Base-by-base conservation (phyloP, 2,113 vertebrate genomes). In the Sus scrofa region DNA sequence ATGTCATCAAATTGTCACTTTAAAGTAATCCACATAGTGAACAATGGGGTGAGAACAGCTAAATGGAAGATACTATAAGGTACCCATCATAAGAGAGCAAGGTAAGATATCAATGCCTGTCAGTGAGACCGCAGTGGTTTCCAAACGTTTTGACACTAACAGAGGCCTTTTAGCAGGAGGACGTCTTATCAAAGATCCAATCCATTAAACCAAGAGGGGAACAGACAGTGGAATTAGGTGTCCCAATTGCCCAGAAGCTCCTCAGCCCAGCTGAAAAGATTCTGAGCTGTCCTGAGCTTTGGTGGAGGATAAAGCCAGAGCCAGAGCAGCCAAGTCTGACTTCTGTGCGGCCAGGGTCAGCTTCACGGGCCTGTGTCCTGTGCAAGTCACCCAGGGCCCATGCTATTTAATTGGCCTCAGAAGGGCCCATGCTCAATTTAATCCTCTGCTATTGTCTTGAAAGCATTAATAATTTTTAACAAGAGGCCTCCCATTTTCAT, bases 1-100 rank as follows among this genome's bases (percentile, higher is more conserved):
- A 34, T 81, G 44, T 75, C 77, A 93, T 87, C 89, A 75, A 73
- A 85, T 63, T 97, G 68, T 65, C 84, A 75, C n/a, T 67, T 77
- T 89, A 83, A 83, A 30, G 26, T 77, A 63, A 91, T 44, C 27
- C 24, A 56, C 12, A 14, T 34, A 90, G 24, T 30, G 14, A 92
- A 91, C 32, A 20, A 65, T 10, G 19, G 7, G 52, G 39, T 65
- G 27, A 87, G 56, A 85, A 88, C 3, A 70, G 27, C 26, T 34
- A 85, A 75, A 58, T 2, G 34, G 15, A n/a, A 90, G 77, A 15
- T 4, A 54, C 65, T 27, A 1, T 32, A 44, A 44, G 27, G n/a
- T 39, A 4, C 44, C 27, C n/a, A 19, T 18, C 34, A 52, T n/a
- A 32, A 19, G 0, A 62, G 78, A 74, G 52, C 60, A 63, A 44